Evolutionary conservation across 2,113 vertebrate species (phyloP).

Genomic region (Alces alces): DNA sequence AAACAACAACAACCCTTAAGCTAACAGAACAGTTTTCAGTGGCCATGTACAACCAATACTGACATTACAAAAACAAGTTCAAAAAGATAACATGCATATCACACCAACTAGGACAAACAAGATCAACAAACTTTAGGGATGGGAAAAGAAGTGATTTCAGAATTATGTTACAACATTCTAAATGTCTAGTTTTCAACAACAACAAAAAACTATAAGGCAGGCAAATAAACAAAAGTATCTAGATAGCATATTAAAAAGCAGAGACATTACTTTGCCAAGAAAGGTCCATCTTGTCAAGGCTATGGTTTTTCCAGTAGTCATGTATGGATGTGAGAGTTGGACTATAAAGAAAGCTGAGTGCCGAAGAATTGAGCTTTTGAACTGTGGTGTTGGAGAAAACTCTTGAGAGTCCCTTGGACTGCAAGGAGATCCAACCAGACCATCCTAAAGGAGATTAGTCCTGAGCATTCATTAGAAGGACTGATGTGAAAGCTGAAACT

Average conservation of each 20-base stretch:
- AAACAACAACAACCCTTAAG: neutral
- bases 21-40: neutral
- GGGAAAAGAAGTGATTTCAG: neutral
- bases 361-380: neutral
- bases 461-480: neutral
- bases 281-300: neutral
- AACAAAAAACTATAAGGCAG: neutral
- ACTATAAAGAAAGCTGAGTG: neutral
- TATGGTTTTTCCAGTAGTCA: neutral
- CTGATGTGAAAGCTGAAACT: neutral
- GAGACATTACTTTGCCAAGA: neutral
- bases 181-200: neutral
- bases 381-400: neutral
- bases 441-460: neutral
- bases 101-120: neutral
- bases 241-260: neutral
- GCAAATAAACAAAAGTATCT: neutral
- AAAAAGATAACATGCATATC: neutral
- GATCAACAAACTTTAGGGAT: neutral
- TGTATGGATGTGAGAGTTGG: neutral
- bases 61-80: neutral
- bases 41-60: neutral
- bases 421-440: neutral
- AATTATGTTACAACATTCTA: neutral
- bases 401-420: neutral